phyloP scores from a whole-genome alignment of 2,888 invertebrate species.

The Rotaria macrura region DNA sequence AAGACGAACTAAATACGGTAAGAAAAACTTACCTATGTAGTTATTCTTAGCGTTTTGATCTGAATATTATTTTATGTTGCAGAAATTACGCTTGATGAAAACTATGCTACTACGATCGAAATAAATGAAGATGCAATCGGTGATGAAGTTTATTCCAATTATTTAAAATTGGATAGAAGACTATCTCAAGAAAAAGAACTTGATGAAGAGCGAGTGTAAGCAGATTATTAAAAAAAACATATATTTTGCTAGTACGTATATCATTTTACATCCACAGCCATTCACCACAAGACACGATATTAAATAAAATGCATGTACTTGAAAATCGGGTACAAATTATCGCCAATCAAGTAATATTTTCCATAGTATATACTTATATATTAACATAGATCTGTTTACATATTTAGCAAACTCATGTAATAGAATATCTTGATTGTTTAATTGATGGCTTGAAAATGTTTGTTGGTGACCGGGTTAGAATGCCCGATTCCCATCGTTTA shows the following conservation, averaged over 20 bases:
- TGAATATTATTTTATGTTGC: not conserved
- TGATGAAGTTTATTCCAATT: slow-evolving; percentile 7
- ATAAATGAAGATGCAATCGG: not conserved
- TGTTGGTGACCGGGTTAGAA: not conserved
- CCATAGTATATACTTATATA: too few species aligned
- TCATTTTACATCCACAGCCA: not conserved
- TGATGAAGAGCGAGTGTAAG: not conserved
- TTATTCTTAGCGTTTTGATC: not conserved
- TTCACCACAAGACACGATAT: not conserved
- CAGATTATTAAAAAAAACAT: too few species aligned
- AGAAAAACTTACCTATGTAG: too few species aligned
- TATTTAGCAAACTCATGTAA: not conserved
- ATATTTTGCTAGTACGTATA: not conserved
- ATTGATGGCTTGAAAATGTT: not conserved
- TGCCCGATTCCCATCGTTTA: not conserved
- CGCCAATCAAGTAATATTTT: not conserved
- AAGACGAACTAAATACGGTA: not conserved
- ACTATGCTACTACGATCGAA: not conserved
- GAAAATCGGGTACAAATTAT: not conserved
- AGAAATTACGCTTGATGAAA: not conserved
- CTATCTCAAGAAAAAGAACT: not conserved
- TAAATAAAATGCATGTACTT: not conserved
- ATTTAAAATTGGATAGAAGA: not conserved
- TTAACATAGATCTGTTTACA: too few species aligned
- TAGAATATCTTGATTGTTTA: slow-evolving; percentile 13